Percentiles rank a stretch among this genome's conserved stretches.
Evolutionary conservation across 2,113 vertebrate genomes (phyloP).

Genomic region (Ascaphus truei): DNA sequence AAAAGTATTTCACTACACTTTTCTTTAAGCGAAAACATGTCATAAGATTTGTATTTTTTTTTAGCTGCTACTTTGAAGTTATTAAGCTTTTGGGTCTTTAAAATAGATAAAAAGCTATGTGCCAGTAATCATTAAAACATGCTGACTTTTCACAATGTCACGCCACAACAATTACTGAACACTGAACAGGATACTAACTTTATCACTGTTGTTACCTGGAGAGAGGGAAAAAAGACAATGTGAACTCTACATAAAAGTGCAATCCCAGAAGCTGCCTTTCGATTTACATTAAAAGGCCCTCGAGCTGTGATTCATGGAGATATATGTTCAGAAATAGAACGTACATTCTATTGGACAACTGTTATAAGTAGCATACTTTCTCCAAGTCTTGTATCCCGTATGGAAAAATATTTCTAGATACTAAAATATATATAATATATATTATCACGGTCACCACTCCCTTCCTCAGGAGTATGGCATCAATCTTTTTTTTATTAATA

Average conservation of each 20-base stretch:
- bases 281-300: not conserved
- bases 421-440: too few relatives aligned
- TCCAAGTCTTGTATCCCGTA: too few relatives aligned
- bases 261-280: not conserved
- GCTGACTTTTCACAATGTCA: not conserved
- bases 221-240: slow-evolving; percentile 46
- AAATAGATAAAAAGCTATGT: too few relatives aligned
- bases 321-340: not conserved
- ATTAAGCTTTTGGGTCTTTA: too few relatives aligned
- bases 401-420: too few relatives aligned
- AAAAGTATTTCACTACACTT: too few relatives aligned
- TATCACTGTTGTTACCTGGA: slow-evolving; percentile 66
- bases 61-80: too few relatives aligned
- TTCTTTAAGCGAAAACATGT: too few relatives aligned
- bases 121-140: too few relatives aligned
- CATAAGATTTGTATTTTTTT: too few relatives aligned
- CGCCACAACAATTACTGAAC: slow-evolving; percentile 52
- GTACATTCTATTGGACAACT: not conserved
- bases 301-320: not conserved
- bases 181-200: slow-evolving; percentile 70
- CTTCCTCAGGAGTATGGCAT: not conserved
- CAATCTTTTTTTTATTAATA: not conserved
- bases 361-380: not conserved
- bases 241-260: not conserved
- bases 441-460: not conserved